These are phyloP conservation scores for Cyrtodaria siliqua DNA, from an alignment of 2,888 invertebrate species.

Conservation along the genomic window DNA sequence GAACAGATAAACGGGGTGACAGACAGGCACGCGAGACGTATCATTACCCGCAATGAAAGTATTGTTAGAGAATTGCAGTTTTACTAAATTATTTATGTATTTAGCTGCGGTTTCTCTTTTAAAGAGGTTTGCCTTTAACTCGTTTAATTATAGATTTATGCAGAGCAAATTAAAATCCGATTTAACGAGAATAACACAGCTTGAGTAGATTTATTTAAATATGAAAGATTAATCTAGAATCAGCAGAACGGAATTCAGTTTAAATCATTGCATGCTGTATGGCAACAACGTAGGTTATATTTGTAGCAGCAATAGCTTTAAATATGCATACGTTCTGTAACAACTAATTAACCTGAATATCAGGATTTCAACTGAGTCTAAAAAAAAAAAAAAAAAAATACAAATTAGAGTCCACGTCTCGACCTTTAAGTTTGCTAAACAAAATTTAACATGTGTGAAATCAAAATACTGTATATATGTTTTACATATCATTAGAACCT, in stretches of 20 bases:
- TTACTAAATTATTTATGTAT: conserved; percentile 22
- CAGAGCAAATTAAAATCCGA: conserved; percentile 26
- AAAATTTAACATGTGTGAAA: too few relatives aligned
- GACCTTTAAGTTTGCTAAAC: too few relatives aligned
- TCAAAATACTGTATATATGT: too few relatives aligned
- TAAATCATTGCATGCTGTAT: too few relatives aligned
- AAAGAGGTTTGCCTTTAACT: conserved; percentile 23
- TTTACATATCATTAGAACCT: too few relatives aligned
- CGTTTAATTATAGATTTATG: conserved; percentile 24
- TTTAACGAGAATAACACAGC: conserved; percentile 11
- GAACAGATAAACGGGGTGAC: background rate
- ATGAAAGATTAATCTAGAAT: background rate
- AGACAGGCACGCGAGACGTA: conserved; percentile 13
- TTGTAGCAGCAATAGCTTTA: background rate
- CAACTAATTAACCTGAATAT: too few relatives aligned
- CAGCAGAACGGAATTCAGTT: too few relatives aligned
- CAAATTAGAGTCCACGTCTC: too few relatives aligned
- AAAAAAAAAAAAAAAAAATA: too few relatives aligned
- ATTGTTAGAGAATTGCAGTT: conserved; percentile 10
- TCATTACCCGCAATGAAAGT: conserved; percentile 26
- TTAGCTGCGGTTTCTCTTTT: conserved; percentile 8
- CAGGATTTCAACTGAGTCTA: too few relatives aligned
- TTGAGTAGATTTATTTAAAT: conserved; percentile 5
- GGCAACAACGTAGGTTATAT: background rate
- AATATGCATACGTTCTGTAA: too few relatives aligned